Evolutionary conservation across 2,797 vertebrate genomes (phyloP), one percentile per base, ranked within the genome.

Genomic region (Aselliscus stoliczkanus): DNA sequence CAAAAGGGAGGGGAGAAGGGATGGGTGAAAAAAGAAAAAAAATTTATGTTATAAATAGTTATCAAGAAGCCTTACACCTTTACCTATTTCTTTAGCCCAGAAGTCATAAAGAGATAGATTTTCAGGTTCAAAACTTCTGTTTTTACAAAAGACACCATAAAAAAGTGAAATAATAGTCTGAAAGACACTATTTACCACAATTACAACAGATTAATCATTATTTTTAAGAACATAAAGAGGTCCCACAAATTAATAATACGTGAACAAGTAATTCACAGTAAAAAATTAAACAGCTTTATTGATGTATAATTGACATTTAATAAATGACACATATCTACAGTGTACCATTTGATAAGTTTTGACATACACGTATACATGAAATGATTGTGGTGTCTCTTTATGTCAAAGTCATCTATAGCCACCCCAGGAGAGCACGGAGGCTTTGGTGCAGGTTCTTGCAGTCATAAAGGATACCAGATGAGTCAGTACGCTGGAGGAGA

Each of bases 81-180:
- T 31, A 37, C 37, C 56, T 77, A 47, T n/a, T 67, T 70, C 54
- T 86, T 47, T 94, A 37, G 37, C 21, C 39, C n/a, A 80, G 39
- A 81, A 91, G 52, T 65, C 67, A 72, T 91, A 91, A 73, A 91
- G 58, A 58, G 81, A 67, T 81, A 81, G 65, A 65, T 29, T 91
- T 73, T 65, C 34, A 60, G 31, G 47, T 80, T 39, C 31, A 70
- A 56, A 86, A 65, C 25, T 64, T 94, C 42, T 29, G 62, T 70
- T 90, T 90, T 90, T 80, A 86, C 56, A 56, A 67, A 79, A 90
- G 65, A 64, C 47, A 34, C 15, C 20, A 80, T 50, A 80, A 86
- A 82, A 73, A 81, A 20, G 37, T 82, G 27, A 93, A 93, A 65
- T 64, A 80, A 60, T 50, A 52, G 73, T 65, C 23, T 81, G 67